Conservation (phyloP, 2,113 vertebrate species). For the Apaloderma vittatum region DNA sequence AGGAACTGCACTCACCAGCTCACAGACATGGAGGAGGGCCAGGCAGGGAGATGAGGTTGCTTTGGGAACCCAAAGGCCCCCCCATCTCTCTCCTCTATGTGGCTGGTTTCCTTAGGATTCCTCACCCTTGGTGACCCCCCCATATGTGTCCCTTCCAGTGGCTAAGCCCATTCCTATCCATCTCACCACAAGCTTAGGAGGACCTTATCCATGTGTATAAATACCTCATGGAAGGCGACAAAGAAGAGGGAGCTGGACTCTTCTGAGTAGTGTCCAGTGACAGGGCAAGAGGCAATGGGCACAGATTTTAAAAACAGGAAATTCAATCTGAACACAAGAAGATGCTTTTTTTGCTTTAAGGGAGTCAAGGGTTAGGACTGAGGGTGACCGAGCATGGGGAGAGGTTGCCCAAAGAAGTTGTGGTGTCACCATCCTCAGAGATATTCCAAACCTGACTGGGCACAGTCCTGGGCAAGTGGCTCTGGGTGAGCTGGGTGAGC, state of each 20-base stretch:
- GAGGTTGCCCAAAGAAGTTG: neutral
- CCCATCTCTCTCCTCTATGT: rapidly evolving
- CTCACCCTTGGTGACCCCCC: neutral
- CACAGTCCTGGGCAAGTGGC: neutral
- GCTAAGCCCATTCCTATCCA: neutral
- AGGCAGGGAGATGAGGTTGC: neutral
- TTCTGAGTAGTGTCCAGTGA: neutral
- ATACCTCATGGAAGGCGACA: neutral
- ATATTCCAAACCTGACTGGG: neutral
- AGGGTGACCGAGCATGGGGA: neutral
- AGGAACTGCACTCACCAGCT: neutral
- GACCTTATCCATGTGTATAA: neutral
- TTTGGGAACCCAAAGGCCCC: neutral
- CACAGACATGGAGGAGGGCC: neutral
- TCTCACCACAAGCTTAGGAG: neutral
- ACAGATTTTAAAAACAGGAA: neutral
- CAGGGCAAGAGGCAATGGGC: neutral
- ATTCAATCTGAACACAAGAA: neutral
- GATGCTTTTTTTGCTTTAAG: neutral
- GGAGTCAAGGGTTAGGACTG: neutral
- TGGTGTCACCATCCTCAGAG: neutral
- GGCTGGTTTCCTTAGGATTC: neutral
- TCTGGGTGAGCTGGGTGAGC: neutral
- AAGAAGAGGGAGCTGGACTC: neutral
- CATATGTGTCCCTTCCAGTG: rapidly evolving